These are phyloP conservation scores for Rhodophaea formosa DNA, from an alignment of 2,888 invertebrate genomes.

Conservation along the genomic window DNA sequence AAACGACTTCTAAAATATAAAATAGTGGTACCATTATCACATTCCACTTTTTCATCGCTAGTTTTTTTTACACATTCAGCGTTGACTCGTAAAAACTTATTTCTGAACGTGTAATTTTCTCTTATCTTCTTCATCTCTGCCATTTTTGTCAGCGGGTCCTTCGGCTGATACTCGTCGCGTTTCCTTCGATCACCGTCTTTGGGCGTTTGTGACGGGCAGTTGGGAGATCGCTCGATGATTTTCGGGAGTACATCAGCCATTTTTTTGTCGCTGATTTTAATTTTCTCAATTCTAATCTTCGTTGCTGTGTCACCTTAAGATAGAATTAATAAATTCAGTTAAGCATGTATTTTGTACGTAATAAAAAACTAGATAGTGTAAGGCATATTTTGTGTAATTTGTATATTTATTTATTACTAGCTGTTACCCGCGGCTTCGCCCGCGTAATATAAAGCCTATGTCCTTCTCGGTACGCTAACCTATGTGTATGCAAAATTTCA, in stretches of 20 bases:
- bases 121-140: not conserved
- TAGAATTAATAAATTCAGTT: not conserved
- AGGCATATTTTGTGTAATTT: no score
- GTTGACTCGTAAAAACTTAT: not conserved
- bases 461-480: no score
- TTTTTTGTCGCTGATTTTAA: not conserved
- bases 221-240: not conserved
- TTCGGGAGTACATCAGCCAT: not conserved
- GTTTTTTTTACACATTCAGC: not conserved
- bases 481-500: no score
- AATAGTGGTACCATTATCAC: not conserved
- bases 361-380: no score
- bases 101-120: not conserved
- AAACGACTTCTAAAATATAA: no score
- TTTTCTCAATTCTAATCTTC: not conserved
- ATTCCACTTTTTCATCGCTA: not conserved
- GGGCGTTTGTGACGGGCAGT: not conserved
- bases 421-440: no score
- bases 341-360: no score
- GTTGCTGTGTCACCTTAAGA: not conserved
- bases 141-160: not conserved
- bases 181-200: not conserved
- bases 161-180: not conserved
- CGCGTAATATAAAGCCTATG: no score
- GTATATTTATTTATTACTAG: no score